Conservation (phyloP, 2,888 invertebrate genomes). For the Diaprepes abbreviatus region DNA sequence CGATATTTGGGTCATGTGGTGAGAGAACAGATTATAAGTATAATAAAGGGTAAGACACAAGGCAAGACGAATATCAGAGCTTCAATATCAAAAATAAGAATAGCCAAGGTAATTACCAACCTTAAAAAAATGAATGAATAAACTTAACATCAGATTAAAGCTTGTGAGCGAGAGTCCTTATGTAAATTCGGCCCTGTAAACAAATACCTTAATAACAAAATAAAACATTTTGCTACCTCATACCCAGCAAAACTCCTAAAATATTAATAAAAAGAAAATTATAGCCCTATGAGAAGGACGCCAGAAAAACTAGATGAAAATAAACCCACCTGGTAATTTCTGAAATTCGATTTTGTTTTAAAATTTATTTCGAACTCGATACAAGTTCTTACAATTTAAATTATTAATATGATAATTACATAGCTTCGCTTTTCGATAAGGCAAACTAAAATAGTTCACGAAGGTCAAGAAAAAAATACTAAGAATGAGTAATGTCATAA, state of each 20-base stretch:
- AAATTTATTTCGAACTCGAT: conserved; percentile 32
- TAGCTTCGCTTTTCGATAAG: conserved; percentile 21
- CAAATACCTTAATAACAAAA: background rate
- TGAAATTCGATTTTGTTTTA: conserved; percentile 31
- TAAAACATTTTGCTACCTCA: background rate
- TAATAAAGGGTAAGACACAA: too few species aligned
- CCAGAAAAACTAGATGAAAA: conserved; percentile 29
- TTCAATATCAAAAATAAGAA: too few species aligned
- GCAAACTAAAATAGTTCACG: conserved; percentile 8
- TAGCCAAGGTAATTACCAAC: too few species aligned
- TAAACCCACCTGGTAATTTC: conserved; percentile 36
- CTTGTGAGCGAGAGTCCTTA: too few species aligned
- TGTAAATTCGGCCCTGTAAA: too few species aligned
- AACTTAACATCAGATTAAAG: too few species aligned
- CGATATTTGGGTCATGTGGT: too few species aligned
- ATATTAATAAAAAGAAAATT: conserved; percentile 23
- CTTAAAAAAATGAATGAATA: too few species aligned
- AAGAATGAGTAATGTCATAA: conserved; percentile 31
- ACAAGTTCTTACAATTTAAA: conserved; percentile 27
- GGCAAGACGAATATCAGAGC: too few species aligned
- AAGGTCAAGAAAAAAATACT: conserved; percentile 29
- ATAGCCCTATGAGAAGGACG: conserved; percentile 14
- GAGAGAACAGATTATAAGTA: too few species aligned
- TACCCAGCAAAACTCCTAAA: background rate
- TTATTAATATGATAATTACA: conserved; percentile 39